Percentiles rank a stretch among this genome's conserved stretches.
Conservation (phyloP, 2,113 vertebrate species). For the Mormyrus iriodes region DNA sequence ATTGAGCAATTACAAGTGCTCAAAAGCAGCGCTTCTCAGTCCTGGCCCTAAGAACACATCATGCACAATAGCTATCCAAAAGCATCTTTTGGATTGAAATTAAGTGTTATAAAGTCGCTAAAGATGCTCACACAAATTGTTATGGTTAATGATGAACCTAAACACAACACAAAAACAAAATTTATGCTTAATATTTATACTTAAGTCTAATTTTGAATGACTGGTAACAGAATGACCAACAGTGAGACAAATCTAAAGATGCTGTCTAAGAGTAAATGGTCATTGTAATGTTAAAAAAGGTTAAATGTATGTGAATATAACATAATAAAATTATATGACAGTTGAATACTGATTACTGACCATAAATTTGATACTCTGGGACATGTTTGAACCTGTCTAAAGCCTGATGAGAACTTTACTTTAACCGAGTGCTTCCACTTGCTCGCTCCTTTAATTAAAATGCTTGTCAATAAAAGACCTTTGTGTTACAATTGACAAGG, state of each 20-base stretch:
- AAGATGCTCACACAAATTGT: neutral
- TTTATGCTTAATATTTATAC: neutral
- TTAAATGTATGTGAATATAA: neutral
- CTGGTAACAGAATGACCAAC: neutral
- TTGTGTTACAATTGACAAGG: neutral
- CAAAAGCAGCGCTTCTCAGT: neutral
- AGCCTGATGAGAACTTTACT: constrained; percentile 8
- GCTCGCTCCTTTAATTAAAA: constrained; percentile 1
- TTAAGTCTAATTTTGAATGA: neutral
- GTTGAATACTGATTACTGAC: neutral
- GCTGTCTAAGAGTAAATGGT: neutral
- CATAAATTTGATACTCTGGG: neutral
- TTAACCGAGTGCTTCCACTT: neutral
- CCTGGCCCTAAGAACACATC: neutral
- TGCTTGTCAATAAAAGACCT: neutral
- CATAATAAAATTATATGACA: neutral
- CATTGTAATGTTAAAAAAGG: neutral
- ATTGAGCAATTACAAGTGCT: neutral
- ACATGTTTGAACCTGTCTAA: neutral
- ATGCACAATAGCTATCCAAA: neutral
- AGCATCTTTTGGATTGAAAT: neutral
- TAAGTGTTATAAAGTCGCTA: neutral
- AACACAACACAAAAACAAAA: neutral
- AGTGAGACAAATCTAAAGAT: neutral
- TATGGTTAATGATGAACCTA: neutral